Evolutionary conservation across 2,113 vertebrate genomes (phyloP), one percentile per base, ranked within the genome.

Genomic region (Dipodomys stephensi): DNA sequence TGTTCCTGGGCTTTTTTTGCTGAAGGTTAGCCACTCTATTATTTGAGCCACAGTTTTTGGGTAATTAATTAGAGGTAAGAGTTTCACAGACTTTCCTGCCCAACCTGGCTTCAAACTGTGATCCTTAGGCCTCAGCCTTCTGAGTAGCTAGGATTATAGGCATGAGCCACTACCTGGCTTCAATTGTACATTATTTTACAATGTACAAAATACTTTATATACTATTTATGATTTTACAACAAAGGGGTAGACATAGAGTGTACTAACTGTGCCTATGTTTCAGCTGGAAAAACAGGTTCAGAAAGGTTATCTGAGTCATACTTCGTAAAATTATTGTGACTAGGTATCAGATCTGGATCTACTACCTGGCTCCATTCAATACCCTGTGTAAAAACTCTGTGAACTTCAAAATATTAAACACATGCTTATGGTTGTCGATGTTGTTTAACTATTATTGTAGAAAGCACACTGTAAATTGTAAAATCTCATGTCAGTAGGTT

Each of bases 261-360:
- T 39, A 86, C 32, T 80, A 62, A 30, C 22, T 85, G 60, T 73
- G 2, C 77, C 44, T 91, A 4, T 83, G 83, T 80, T 80, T 95
- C 35, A 82, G 85, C 32, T 69, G 68, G 91, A 81, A 94, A 94
- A 95, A 82, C 18, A 93, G 46, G 19, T 81, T 94, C 80, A 87
- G 20, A 77, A 95, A 94, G 64, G 23, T 71, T 88, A 71, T 57
- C 46, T 91, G 64, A 81, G 46, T 91, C 80, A 94, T 1, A 78
- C 2, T 46, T 57, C 67, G 49, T 39, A 90, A 71, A 95, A 95
- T 32, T 49, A 76, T 39, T 67, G 15, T 91, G 60, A 79, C 28
- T 71, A 83, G 23, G 72, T 69, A 30, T 88, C 69, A 90, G 65
- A 87, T 65, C 30, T 83, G 49, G 13, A 18, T 88, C 83, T 92